phyloP scores from a whole-genome alignment of 2,113 vertebrate species.

The Sceloporus tristichus region DNA sequence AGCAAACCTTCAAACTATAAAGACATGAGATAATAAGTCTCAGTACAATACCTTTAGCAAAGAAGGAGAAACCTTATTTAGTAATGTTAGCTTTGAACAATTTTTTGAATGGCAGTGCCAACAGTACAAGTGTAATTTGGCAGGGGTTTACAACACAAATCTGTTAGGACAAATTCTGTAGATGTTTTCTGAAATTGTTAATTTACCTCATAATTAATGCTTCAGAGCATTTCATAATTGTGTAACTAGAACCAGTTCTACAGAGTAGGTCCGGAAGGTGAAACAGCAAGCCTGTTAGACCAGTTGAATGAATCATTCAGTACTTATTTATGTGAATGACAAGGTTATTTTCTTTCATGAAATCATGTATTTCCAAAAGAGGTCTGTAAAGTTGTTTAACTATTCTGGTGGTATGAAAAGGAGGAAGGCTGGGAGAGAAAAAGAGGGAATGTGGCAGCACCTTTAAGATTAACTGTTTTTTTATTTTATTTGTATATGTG shows the following conservation, averaged over 20 bases:
- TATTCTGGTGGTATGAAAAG: too few relatives aligned
- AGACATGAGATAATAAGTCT: not conserved
- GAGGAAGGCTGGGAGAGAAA: too few relatives aligned
- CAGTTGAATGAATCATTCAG: constrained; percentile 49
- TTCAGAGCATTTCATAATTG: constrained; percentile 36
- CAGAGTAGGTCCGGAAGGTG: constrained; percentile 58
- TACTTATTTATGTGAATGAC: not conserved
- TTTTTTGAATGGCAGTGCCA: constrained; percentile 15
- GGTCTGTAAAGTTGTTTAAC: too few relatives aligned
- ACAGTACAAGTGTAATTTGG: not conserved
- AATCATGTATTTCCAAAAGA: too few relatives aligned
- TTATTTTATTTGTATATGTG: too few relatives aligned
- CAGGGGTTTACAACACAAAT: not conserved
- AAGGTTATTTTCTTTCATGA: not conserved
- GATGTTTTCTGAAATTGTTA: constrained; percentile 44
- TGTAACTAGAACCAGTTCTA: constrained; percentile 62
- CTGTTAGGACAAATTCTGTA: constrained; percentile 37
- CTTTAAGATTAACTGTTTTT: too few relatives aligned
- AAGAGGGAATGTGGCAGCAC: too few relatives aligned
- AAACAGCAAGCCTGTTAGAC: constrained; percentile 32
- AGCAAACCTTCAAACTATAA: not conserved
- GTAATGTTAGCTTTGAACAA: constrained; percentile 40
- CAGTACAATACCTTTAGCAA: not conserved
- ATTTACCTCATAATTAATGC: constrained; percentile 11
- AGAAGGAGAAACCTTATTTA: constrained; percentile 22